Conservation (phyloP, 2,113 vertebrate genomes). For the Seriola dumerili region DNA sequence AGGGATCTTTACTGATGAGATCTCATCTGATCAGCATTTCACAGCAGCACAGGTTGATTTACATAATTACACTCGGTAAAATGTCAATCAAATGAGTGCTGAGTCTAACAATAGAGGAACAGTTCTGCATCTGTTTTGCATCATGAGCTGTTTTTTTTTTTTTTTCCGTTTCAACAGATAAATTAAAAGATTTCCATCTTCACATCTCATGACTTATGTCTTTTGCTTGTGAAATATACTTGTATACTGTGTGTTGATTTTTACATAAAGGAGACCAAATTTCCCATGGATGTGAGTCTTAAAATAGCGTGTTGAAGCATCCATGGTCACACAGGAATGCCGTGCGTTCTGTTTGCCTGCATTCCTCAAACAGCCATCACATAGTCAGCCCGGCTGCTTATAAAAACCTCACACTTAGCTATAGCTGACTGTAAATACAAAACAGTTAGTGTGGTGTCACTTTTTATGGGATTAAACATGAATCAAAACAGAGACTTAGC, state of each 20-base stretch:
- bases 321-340: constrained; percentile 69
- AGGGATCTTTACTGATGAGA: constrained; percentile 1
- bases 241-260: not conserved
- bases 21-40: constrained; percentile 13
- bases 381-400: not conserved
- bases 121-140: not conserved
- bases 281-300: constrained; percentile 38
- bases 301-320: constrained; percentile 34
- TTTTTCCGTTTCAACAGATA: too few relatives aligned
- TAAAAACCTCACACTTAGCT: constrained; percentile 31
- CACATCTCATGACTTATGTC: not conserved
- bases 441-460: not conserved
- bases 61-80: not conserved
- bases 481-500: not conserved
- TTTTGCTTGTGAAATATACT: not conserved
- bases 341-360: constrained; percentile 72
- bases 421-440: constrained; percentile 7
- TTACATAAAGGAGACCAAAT: not conserved
- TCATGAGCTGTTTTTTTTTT: too few relatives aligned
- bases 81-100: not conserved
- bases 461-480: constrained; percentile 2
- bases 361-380: constrained; percentile 71
- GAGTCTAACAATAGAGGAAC: not conserved
- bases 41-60: not conserved
- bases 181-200: not conserved